These are phyloP conservation scores for Biston stratarius DNA, from an alignment of 2,888 invertebrate species.

Conservation along the genomic window DNA sequence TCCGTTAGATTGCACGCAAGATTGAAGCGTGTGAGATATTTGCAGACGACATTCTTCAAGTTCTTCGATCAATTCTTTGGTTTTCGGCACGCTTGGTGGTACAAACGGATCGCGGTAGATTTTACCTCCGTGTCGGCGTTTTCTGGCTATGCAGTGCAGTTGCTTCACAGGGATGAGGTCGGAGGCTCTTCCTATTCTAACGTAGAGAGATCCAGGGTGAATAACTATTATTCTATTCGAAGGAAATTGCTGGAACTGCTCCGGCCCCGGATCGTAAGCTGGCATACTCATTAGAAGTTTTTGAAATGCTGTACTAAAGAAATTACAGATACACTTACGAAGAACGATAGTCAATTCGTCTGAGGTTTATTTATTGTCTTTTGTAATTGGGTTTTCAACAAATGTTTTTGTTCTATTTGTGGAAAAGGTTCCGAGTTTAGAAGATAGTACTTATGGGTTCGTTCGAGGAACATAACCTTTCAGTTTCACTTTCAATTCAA, in stretches of 20 bases:
- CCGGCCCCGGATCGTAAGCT: slow-evolving; percentile 72
- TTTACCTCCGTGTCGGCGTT: slow-evolving; percentile 84
- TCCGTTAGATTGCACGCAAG: slow-evolving; percentile 94
- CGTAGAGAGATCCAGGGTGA: slow-evolving; percentile 96
- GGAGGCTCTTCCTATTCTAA: slow-evolving; percentile 96
- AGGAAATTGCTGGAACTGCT: slow-evolving; percentile 88
- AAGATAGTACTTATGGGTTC: too few species aligned
- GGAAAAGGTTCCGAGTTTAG: not conserved
- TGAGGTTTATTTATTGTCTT: too few species aligned
- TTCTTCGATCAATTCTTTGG: slow-evolving; percentile 90
- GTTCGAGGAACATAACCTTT: too few species aligned
- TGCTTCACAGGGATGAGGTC: slow-evolving; percentile 95
- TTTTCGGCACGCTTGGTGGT: slow-evolving; percentile 88
- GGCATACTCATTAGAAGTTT: slow-evolving; percentile 67
- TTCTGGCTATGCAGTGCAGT: slow-evolving; percentile 94
- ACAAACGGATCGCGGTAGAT: slow-evolving; percentile 88
- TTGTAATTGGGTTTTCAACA: too few species aligned
- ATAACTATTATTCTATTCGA: slow-evolving; percentile 96
- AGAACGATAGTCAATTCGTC: not conserved
- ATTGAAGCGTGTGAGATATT: slow-evolving; percentile 94
- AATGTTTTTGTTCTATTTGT: too few species aligned
- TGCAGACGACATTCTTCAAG: slow-evolving; percentile 94
- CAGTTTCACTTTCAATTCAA: too few species aligned
- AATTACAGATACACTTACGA: not conserved
- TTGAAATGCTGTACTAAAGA: not conserved